Base-by-base conservation (phyloP, 2,113 vertebrate genomes). In the Xenopus tropicalis region DNA sequence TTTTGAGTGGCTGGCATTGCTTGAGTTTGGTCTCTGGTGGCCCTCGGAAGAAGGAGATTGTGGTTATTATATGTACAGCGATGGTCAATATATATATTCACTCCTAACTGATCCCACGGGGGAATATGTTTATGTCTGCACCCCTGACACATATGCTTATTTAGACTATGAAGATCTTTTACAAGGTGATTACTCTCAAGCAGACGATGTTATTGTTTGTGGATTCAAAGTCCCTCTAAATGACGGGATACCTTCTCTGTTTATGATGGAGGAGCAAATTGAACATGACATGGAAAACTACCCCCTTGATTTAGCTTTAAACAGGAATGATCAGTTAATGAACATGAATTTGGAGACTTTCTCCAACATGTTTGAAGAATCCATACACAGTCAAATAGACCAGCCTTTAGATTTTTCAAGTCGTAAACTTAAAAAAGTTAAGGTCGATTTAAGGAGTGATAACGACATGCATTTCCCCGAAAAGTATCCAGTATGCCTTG, bases 21-120 rank as follows among this genome's bases (percentile, higher is more conserved):
- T 98, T 79, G 92, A 96, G 79, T 93, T 93, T 84, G 96, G 95
- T 2, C 75, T 98, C 61, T 99, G 97, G 97, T 97, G 94, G 93
- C 93, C 93, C 44, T 94, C 95, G 67, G 94, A 97, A 79, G 89
- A 97, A 81, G 94, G 94, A 29, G 86, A 96, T 61, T 98, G 91
- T 90, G 96, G 96, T 12, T 95, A 98, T 82, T 98, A 92, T 87
- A 91, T 97, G 87, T 98, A 97, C 80, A 94, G 92, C 52, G 96
- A 98, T 82, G 91, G 89, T 71, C 91, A 95, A 63, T 98, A 93
- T 70, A 91, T 98, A 62, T 99, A 98, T 85, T 95, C 93, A 0
- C 81, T 98, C 64, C 92, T 99, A 24, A 98, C 97, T 74, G 96
- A 99, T 87, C 86, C 87, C 52, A 90, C 89, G 57, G 96, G 95